Percentiles rank a stretch among this genome's conserved stretches.
These are phyloP conservation scores for Tetraneura akinire DNA, from an alignment of 1,140 invertebrate genomes.

Conservation along the genomic window DNA sequence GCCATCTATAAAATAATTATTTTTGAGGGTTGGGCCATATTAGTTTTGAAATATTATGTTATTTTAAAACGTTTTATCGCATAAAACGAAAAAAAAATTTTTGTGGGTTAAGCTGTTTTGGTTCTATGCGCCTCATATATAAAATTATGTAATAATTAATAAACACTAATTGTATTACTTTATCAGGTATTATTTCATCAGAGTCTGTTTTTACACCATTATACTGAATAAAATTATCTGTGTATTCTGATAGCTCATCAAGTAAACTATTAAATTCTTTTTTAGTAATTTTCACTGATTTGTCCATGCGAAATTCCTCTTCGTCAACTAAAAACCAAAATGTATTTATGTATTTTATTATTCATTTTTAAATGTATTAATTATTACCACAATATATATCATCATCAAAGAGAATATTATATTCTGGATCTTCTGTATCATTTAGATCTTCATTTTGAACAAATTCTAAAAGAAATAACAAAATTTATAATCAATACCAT, in stretches of 20 bases:
- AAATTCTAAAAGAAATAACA: conserved; percentile 39
- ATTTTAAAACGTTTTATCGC: too few species aligned
- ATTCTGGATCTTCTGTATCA: conserved; percentile 90
- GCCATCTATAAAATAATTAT: too few species aligned
- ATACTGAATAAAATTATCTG: conserved; percentile 59
- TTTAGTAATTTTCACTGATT: conserved; percentile 77
- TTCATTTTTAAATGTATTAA: not conserved
- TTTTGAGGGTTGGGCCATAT: too few species aligned
- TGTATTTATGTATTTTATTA: not conserved
- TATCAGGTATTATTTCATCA: conserved; percentile 54
- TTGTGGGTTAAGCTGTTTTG: too few species aligned
- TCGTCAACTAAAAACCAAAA: conserved; percentile 62
- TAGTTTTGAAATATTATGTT: too few species aligned
- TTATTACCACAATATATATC: conserved; percentile 59
- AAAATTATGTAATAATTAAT: too few species aligned
- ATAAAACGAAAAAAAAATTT: too few species aligned
- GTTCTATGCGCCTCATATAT: too few species aligned
- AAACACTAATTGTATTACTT: conserved; percentile 44
- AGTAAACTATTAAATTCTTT: conserved; percentile 82
- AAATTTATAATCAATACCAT: not conserved
- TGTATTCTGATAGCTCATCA: conserved; percentile 74
- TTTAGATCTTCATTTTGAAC: conserved; percentile 59
- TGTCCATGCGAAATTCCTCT: conserved; percentile 76
- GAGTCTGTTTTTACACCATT: conserved; percentile 56
- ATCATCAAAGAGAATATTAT: conserved; percentile 81